Evolutionary conservation across 2,797 vertebrate species (phyloP).

Genomic region (Labroides dimidiatus): DNA sequence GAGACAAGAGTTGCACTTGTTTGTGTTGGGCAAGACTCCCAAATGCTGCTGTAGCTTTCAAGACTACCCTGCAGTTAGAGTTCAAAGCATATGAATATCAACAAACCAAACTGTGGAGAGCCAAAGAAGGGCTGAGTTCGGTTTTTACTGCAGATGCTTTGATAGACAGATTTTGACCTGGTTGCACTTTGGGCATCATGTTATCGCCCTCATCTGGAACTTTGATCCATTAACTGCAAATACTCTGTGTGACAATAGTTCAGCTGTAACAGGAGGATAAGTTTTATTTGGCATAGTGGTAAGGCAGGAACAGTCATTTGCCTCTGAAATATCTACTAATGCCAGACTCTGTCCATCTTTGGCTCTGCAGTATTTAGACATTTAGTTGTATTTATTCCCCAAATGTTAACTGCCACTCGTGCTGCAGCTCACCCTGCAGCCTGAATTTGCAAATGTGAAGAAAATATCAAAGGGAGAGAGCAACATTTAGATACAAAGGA

Average conservation of each 20-base stretch:
- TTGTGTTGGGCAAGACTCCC: constrained; percentile 90
- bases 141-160: constrained; percentile 52
- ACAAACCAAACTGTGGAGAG: constrained; percentile 84
- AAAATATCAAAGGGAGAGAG: constrained; percentile 81
- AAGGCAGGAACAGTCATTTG: constrained; percentile 61
- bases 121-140: constrained; percentile 86
- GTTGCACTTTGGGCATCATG: constrained; percentile 60
- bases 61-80: constrained; percentile 87
- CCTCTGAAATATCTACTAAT: constrained; percentile 58
- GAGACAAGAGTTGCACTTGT: constrained; percentile 84
- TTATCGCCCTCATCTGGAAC: constrained; percentile 55
- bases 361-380: constrained; percentile 63
- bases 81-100: constrained; percentile 86
- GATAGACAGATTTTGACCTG: constrained; percentile 61
- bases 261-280: constrained; percentile 77
- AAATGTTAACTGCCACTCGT: constrained; percentile 90
- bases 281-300: constrained; percentile 41
- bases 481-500: constrained; percentile 64
- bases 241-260: constrained; percentile 51
- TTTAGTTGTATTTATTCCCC: constrained; percentile 92
- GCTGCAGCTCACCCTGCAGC: constrained; percentile 87
- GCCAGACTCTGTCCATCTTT: constrained; percentile 66
- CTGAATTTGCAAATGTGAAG: constrained; percentile 86
- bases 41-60: constrained; percentile 91
- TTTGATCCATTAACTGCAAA: constrained; percentile 64